A percentile compares a stretch with the other conserved stretches of the same genome.
Conservation (phyloP, 2,113 vertebrate genomes). For the Nematolebias whitei region DNA sequence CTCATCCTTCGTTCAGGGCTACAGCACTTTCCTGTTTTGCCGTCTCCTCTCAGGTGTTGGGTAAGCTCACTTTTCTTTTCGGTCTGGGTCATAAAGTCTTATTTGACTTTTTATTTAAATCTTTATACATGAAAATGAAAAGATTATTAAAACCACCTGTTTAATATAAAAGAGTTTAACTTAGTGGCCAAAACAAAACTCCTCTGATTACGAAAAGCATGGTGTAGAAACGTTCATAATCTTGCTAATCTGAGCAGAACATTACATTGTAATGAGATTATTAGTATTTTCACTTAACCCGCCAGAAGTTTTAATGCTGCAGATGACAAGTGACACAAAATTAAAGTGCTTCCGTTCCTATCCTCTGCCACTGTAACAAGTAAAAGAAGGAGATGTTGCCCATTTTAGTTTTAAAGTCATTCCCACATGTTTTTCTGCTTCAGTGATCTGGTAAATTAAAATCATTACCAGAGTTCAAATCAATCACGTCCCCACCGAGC, state of each 20-base stretch:
- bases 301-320: neutral
- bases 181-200: too few species aligned
- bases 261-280: neutral
- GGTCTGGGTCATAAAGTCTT: neutral
- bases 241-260: neutral
- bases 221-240: neutral
- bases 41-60: slow-evolving; percentile 95
- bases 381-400: too few species aligned
- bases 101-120: too few species aligned
- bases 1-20: slow-evolving; percentile 98
- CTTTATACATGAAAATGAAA: too few species aligned
- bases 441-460: slow-evolving; percentile 31
- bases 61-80: slow-evolving; percentile 72
- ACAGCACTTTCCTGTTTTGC: slow-evolving; percentile 97
- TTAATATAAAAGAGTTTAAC: too few species aligned
- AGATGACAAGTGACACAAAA: neutral
- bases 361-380: too few species aligned
- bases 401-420: too few species aligned
- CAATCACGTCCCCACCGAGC: neutral
- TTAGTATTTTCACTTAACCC: neutral
- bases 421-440: too few species aligned
- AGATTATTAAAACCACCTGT: too few species aligned
- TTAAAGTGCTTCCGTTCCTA: neutral
- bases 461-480: neutral
- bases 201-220: neutral